phyloP scores from a whole-genome alignment of 2,888 invertebrate genomes.

The Synanthedon tipuliformis region DNA sequence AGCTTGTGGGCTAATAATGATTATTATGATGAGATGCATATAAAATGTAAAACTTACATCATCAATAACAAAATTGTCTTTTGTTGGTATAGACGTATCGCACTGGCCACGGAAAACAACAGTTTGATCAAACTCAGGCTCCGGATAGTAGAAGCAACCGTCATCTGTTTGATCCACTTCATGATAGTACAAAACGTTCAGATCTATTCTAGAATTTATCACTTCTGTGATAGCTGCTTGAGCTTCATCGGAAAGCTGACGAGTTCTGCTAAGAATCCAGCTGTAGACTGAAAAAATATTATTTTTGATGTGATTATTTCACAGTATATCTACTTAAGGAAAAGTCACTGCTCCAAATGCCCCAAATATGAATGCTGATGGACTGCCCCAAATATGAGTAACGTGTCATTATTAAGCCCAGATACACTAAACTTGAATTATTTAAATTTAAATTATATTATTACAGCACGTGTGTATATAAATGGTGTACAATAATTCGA shows the following conservation, averaged over 20 bases:
- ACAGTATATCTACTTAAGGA: no score
- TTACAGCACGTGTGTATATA: no score
- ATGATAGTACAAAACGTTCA: constrained; percentile 27
- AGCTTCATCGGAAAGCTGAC: constrained; percentile 16
- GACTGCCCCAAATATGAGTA: no score
- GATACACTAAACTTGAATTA: no score
- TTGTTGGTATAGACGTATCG: constrained; percentile 9
- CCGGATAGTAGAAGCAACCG: constrained; percentile 37
- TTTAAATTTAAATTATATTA: no score
- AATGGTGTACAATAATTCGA: no score
- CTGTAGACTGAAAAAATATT: constrained; percentile 35
- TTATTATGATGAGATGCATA: constrained; percentile 14
- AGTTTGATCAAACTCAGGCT: constrained; percentile 14
- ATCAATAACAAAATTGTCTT: not conserved
- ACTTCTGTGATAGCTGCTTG: constrained; percentile 22
- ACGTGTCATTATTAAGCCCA: no score
- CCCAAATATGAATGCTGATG: no score
- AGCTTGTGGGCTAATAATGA: no score
- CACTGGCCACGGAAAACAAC: constrained; percentile 34
- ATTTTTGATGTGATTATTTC: not conserved
- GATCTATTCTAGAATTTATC: constrained; percentile 21
- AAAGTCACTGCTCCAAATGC: no score
- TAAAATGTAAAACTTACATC: constrained; percentile 25
- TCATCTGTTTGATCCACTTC: constrained; percentile 21
- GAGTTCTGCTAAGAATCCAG: constrained; percentile 46